phyloP scores from a whole-genome alignment of 2,888 invertebrate genomes.

The Timandra comae region DNA sequence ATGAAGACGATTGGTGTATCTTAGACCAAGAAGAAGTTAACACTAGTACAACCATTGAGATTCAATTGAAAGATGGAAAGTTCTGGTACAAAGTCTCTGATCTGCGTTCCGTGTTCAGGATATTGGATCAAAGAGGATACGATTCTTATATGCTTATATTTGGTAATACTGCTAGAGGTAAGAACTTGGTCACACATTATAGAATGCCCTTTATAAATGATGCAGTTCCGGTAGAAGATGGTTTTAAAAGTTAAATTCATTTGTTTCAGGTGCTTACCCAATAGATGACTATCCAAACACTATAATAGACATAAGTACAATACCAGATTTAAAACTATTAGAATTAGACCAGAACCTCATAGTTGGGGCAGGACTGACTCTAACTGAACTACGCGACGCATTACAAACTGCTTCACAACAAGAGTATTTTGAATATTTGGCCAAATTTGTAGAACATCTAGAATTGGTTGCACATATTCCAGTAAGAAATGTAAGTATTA shows the following conservation, averaged over 20 bases:
- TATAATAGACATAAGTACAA: conserved; percentile 52
- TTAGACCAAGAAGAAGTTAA: conserved; percentile 10
- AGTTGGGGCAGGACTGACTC: conserved; percentile 52
- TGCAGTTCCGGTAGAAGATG: no score
- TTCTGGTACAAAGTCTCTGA: conserved; percentile 73
- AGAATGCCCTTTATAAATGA: no score
- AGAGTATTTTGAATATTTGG: conserved; percentile 78
- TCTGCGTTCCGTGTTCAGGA: conserved; percentile 66
- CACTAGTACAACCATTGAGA: conserved; percentile 30
- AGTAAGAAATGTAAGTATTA: conserved; percentile 82
- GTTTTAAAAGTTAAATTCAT: neutral
- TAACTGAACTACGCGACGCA: conserved; percentile 56
- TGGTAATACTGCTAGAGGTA: conserved; percentile 85
- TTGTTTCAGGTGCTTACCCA: conserved; percentile 52
- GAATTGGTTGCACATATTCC: conserved; percentile 83
- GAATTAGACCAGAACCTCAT: conserved; percentile 50
- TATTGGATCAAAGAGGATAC: conserved; percentile 57
- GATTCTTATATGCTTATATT: conserved; percentile 78
- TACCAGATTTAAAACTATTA: conserved; percentile 45
- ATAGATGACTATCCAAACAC: conserved; percentile 44
- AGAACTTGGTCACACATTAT: no score
- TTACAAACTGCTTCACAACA: conserved; percentile 43
- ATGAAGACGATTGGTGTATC: conserved; percentile 21
- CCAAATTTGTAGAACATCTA: conserved; percentile 78
- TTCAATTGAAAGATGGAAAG: conserved; percentile 44